These are phyloP conservation scores for Aegotheles bennettii DNA, from an alignment of 2,113 vertebrate species.

Conservation along the genomic window DNA sequence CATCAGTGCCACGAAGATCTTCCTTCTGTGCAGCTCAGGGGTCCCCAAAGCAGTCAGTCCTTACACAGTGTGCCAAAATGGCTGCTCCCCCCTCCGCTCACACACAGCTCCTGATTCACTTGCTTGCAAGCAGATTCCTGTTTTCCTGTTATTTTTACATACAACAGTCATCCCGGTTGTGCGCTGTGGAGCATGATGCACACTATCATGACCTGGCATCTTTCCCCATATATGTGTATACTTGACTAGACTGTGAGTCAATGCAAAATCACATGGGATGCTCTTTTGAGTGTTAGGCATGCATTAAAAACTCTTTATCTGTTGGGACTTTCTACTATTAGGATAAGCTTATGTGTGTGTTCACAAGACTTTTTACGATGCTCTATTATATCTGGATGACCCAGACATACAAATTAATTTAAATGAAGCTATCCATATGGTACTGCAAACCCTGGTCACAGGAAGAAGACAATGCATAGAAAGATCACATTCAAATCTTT, in stretches of 20 bases:
- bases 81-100: rapidly evolving
- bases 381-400: background rate
- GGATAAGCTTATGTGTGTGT: background rate
- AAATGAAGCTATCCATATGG: background rate
- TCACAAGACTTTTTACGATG: background rate
- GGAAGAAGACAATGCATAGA: background rate
- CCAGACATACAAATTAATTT: background rate
- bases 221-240: background rate
- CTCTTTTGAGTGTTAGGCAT: background rate
- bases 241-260: background rate
- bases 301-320: background rate
- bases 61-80: rapidly evolving
- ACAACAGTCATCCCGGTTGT: background rate
- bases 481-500: background rate
- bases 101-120: background rate
- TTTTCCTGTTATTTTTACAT: conserved; percentile 52
- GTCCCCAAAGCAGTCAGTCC: background rate
- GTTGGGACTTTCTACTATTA: background rate
- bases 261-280: background rate
- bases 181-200: background rate
- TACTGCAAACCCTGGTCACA: background rate
- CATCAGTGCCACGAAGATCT: background rate
- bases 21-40: background rate
- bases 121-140: background rate
- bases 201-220: background rate